Base-by-base conservation (phyloP, 2,888 invertebrate genomes). In the Ennomos erosarius region DNA sequence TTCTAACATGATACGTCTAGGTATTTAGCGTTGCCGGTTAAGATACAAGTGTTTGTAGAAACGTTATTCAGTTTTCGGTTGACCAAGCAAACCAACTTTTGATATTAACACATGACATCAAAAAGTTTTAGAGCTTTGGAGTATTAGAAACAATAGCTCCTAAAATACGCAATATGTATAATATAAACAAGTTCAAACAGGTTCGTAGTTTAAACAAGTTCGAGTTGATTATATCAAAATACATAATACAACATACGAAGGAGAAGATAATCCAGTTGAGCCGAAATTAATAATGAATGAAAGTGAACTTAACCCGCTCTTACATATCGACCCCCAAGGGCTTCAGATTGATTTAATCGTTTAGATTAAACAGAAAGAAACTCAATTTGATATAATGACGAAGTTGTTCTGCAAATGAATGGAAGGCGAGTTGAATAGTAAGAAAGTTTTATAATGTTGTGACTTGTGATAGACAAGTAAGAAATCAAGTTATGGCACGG, bases 291-390 rank as follows among this genome's bases (percentile, higher is more conserved):
- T 42, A 55, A 59, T 56, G 49, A 64, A 63, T 59, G 68, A 68
- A 75, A 75, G 76, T 72, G 67, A 73, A 66, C 68, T 68, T 66
- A 57, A 45, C 50, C 65, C 64, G 55, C 68, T 64, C 50, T 51
- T 55, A 51, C 53, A 53, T 48, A 64, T 59, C 76, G 75, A 81
- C 78, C 81, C 72, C 71, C 66, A 62, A 64, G 68, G 75, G 71
- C 71, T 71, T 74, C 67, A 73, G 69, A 74, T 74, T 75, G 74
- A 76, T 77, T 76, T 73, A 76, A 74, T 74, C 71, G 67, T 52
- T 9, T 42, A 71, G 70, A 75, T 72, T 73, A 69, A 65, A 69
- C 63, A 65, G 60, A 65, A 64, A 64, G 68, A 65, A 69, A 64
- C 66, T 38, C 65, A 60, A 70, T 67, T 66, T 67, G 62, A 68